Percentiles rank a stretch among this genome's conserved stretches.
Evolutionary conservation across 2,797 vertebrate genomes (phyloP).

Genomic region (Tokudaia muenninki): DNA sequence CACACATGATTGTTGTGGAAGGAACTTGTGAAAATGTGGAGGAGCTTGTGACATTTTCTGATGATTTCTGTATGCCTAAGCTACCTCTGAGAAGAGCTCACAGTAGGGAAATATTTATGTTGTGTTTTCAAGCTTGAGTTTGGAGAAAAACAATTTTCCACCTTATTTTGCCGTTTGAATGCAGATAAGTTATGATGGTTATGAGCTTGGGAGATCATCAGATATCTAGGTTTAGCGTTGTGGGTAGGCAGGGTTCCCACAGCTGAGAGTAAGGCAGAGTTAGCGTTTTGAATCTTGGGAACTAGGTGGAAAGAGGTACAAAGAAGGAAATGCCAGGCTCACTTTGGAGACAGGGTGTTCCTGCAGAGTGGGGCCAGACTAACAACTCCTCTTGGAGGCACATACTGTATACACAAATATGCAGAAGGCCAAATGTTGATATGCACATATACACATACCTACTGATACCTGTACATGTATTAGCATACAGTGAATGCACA

Average conservation of each 20-base stretch:
- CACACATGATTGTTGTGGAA: neutral
- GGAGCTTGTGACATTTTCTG: constrained; percentile 9
- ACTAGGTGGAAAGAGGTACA: neutral
- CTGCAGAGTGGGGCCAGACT: neutral
- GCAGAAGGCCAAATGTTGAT: neutral
- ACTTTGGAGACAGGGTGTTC: neutral
- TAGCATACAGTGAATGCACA: neutral
- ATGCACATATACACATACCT: neutral
- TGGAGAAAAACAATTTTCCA: constrained; percentile 67
- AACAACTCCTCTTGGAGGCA: neutral
- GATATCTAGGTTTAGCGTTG: neutral
- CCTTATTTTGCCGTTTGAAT: neutral
- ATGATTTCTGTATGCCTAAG: neutral
- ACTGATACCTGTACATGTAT: neutral
- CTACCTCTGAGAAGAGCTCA: neutral
- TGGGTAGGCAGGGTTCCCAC: neutral
- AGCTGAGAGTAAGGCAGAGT: fast-evolving
- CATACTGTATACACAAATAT: neutral
- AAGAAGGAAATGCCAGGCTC: neutral
- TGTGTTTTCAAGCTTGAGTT: constrained; percentile 60
- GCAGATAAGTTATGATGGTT: neutral
- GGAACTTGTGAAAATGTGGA: neutral
- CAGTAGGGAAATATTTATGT: neutral
- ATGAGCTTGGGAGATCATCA: neutral
- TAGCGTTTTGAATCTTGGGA: neutral